phyloP scores from a whole-genome alignment of 2,113 vertebrate species.

The Gambusia affinis region DNA sequence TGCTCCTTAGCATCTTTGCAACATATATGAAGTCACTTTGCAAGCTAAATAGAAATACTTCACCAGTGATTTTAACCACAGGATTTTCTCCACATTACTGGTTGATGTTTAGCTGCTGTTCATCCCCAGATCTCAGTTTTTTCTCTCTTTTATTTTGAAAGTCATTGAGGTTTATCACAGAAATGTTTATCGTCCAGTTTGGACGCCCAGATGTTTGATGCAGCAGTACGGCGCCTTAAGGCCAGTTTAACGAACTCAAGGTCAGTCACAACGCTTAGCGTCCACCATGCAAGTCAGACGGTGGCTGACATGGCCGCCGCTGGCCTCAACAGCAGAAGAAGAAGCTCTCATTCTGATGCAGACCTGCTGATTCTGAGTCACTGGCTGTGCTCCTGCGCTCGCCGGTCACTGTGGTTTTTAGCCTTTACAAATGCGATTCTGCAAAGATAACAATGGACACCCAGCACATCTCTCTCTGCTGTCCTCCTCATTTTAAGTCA shows the following conservation, averaged over 20 bases:
- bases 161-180: not conserved
- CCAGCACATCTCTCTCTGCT: constrained; percentile 36
- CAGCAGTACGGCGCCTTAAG: not conserved
- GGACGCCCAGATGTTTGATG: not conserved
- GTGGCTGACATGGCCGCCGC: constrained; percentile 25
- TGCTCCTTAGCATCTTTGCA: too few relatives aligned
- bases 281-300: constrained; percentile 33
- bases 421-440: constrained; percentile 50
- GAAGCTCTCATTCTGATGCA: constrained; percentile 57
- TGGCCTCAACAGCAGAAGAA: constrained; percentile 48
- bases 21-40: too few relatives aligned
- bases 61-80: too few relatives aligned
- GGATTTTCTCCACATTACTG: too few relatives aligned
- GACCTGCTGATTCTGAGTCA: constrained; percentile 66
- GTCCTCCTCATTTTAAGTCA: constrained; percentile 50
- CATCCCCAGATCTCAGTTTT: not conserved
- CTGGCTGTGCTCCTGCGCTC: constrained; percentile 50
- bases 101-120: not conserved
- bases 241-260: not conserved
- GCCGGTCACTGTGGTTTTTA: constrained; percentile 52
- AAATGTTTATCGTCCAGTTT: not conserved
- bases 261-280: constrained; percentile 10
- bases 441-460: constrained; percentile 56
- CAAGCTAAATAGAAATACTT: too few relatives aligned
- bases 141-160: not conserved